Base-by-base conservation (phyloP, 1,140 invertebrate species). In the Sinonovacula constricta region DNA sequence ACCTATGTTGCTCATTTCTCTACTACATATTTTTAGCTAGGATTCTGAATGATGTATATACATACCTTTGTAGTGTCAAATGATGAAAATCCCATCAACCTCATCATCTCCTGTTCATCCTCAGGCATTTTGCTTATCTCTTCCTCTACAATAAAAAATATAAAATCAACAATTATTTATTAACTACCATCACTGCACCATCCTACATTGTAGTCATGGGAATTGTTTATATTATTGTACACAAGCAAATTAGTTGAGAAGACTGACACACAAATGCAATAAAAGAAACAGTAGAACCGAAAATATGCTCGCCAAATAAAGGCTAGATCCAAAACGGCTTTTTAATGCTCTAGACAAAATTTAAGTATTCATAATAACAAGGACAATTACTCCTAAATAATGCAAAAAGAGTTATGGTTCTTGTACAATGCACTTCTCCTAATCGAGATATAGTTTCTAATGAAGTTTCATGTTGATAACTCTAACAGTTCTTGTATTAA, bases 21-120 rank as follows among this genome's bases (percentile, higher is more conserved):
- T 3, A 18, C 51, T 24, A 1, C n/a, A 49, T n/a, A 12, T 14
- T n/a, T n/a, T 49, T 14, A 49, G 45, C 45, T n/a, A 14, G n/a
- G n/a, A 1, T 24, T 2, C 1, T 53, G 26, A n/a, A n/a, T 1
- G 26, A 24, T 24, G 26, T 28, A 30, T 7, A n/a, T 51, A n/a
- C 22, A 24, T 59, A 77, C 74, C 53, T 77, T 77, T 14, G 74
- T 77, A 31, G 74, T 67, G 31, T 77, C 74, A 51, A 77, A 77
- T n/a, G 63, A 63, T 56, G 74, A 57, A 56, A 77, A 77, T 5
- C 74, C 74, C 74, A 77, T 77, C 22, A 77, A 63, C 33, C 31
- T 57, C 74, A 77, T 77, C 10, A 77, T 10, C 49, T 77, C 74
- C 36, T 77, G 74, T 24, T 77, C 74, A 59, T 59, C 65, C 60